Evolutionary conservation across 2,888 invertebrate genomes (phyloP).

Genomic region (Octodonta nipae): DNA sequence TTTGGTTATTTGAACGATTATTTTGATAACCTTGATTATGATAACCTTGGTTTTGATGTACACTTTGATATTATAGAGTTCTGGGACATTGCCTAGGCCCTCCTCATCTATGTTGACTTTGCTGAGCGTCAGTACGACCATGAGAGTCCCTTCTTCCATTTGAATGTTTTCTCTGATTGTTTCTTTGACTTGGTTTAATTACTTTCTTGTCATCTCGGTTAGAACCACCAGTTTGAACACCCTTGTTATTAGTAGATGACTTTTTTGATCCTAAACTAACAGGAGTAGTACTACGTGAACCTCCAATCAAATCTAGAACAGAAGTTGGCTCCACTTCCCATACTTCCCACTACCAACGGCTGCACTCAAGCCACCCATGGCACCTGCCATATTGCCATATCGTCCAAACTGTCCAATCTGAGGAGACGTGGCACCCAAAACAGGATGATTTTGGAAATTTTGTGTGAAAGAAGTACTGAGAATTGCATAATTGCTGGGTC

Average conservation of each 20-base stretch:
- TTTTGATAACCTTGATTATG: no score
- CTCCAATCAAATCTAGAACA: slow-evolving; percentile 57
- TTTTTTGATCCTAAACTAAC: slow-evolving; percentile 59
- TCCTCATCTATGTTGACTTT: no score
- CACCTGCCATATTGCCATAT: slow-evolving; percentile 37
- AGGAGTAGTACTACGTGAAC: slow-evolving; percentile 71
- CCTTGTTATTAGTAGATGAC: slow-evolving; percentile 77
- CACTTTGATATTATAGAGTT: no score
- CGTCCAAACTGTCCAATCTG: slow-evolving; percentile 38
- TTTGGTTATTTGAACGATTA: no score
- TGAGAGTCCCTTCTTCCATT: no score
- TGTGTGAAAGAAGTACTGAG: slow-evolving; percentile 58
- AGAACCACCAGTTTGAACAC: slow-evolving; percentile 51
- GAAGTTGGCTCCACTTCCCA: slow-evolving; percentile 36
- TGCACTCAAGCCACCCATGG: slow-evolving; percentile 25
- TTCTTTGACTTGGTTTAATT: slow-evolving; percentile 30
- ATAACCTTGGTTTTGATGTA: no score
- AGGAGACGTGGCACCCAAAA: slow-evolving; percentile 43
- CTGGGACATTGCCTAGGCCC: no score
- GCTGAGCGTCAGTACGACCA: no score
- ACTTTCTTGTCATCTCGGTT: slow-evolving; percentile 33
- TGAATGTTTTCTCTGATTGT: slow-evolving; percentile 20
- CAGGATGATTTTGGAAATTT: slow-evolving; percentile 57
- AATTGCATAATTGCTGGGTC: slow-evolving; percentile 97
- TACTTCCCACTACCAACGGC: slow-evolving; percentile 30